A percentile compares a stretch with the other conserved stretches of the same genome.
These are phyloP conservation scores for Leuciscus idus DNA, from an alignment of 2,113 vertebrate species.

Conservation along the genomic window DNA sequence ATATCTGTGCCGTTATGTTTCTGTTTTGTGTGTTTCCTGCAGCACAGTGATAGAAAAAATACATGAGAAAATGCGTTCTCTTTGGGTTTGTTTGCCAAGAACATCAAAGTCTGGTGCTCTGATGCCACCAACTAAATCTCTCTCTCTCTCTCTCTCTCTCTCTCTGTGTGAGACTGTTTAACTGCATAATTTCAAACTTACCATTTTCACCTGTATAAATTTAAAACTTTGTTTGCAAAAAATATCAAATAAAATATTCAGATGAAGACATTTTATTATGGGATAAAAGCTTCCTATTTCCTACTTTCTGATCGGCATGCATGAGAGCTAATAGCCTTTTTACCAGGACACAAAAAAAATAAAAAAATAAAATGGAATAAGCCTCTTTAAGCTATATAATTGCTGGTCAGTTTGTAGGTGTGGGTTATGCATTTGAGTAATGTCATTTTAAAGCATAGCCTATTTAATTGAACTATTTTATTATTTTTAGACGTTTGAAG, in stretches of 20 bases:
- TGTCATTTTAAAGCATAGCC: neutral
- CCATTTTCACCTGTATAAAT: neutral
- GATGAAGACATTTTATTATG: neutral
- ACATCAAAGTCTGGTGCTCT: neutral
- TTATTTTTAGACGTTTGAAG: too few relatives aligned
- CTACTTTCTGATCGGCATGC: neutral
- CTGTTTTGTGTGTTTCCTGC: neutral
- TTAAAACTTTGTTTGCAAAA: neutral
- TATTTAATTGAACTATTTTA: neutral
- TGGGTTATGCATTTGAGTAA: neutral
- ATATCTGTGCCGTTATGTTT: neutral
- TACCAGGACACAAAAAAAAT: too few relatives aligned
- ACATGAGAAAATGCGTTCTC: neutral
- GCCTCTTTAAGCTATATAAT: neutral
- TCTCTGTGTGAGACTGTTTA: neutral
- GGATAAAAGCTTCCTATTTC: neutral
- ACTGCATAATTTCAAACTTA: neutral
- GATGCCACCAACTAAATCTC: neutral
- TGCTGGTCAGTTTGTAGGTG: slow-evolving; percentile 1
- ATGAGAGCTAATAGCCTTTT: neutral
- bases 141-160: neutral
- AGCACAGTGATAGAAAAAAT: neutral
- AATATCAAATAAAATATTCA: neutral
- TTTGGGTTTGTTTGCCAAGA: neutral
- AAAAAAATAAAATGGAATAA: too few relatives aligned